Base-by-base conservation (phyloP, 2,888 invertebrate genomes). In the Anorthoa munda region DNA sequence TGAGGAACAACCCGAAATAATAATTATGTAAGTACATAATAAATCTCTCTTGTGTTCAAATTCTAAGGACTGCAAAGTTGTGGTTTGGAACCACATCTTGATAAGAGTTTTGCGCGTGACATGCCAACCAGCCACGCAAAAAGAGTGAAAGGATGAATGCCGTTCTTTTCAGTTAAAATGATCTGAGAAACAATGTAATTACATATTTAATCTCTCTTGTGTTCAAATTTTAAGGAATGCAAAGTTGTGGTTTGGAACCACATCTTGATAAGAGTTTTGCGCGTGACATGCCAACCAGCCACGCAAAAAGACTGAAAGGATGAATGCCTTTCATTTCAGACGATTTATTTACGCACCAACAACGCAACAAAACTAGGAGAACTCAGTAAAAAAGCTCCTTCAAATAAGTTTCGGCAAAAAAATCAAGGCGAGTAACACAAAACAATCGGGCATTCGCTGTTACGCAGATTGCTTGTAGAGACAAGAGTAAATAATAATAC, bases 401-500 rank as follows among this genome's bases (percentile, higher is more conserved):
- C 2, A 12, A 26, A 45, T 56, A 21, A 39, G n/a, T 21, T 45
- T 45, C 15, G 0, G 31, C 26, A 26, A 12, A 73, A 66, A 74
- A 64, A 68, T 23, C 12, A 17, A 72, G 23, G 5, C 26, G 50
- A 23, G 13, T 26, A 76, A 51, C 9, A 45, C 23, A 39, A 46
- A 67, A 60, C 31, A 63, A 26, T n/a, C 63, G 15, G 58, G 12
- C 56, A 53, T 46, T 68, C 66, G 39, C 46, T 31, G 68, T 68
- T 68, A 58, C 51, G 31, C 39, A 69, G 46, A 75, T 76, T 69
- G 61, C 46, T 56, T 58, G 50, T 46, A 51, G 12, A 48, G 23
- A 26, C n/a, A 15, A 31, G 23, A 77, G 39, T 56, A 58, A 63
- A 76, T 51, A 63, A 76, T 51, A 68, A 63, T 59, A 64, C 46